Percentiles rank a stretch among this genome's conserved stretches.
Evolutionary conservation across 2,113 vertebrate species (phyloP).

Genomic region (Loxodonta africana): DNA sequence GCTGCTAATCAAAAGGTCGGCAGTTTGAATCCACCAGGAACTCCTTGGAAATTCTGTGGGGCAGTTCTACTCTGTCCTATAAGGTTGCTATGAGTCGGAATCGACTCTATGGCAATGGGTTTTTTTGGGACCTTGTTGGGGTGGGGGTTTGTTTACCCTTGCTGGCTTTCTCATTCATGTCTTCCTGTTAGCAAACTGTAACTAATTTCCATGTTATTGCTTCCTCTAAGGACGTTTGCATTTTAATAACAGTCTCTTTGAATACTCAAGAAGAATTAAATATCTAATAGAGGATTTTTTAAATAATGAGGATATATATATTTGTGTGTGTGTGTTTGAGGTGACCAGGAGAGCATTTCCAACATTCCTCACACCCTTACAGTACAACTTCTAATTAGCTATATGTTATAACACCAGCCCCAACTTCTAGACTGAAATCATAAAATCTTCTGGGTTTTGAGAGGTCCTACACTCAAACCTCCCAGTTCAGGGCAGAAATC

Average conservation of each 20-base stretch:
- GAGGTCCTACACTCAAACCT: background rate
- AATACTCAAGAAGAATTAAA: background rate
- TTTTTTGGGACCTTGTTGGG: no score
- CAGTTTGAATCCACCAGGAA: no score
- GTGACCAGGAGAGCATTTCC: background rate
- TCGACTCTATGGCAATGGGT: no score
- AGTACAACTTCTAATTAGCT: background rate
- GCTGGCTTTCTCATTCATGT: background rate
- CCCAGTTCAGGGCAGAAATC: background rate
- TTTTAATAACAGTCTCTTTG: slow-evolving; percentile 40
- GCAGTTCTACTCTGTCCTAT: no score
- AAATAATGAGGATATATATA: background rate
- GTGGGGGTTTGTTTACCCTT: background rate
- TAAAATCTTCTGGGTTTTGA: background rate
- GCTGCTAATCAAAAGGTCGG: no score
- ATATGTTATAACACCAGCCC: background rate
- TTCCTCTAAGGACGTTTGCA: slow-evolving; percentile 1
- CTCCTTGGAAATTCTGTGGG: no score
- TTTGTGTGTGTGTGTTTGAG: background rate
- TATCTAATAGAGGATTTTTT: slow-evolving; percentile 11
- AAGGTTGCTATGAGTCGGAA: no score
- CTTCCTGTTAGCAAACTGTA: background rate
- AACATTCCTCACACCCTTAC: background rate
- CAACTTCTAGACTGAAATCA: background rate
- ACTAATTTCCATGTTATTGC: background rate